Evolutionary conservation across 2,113 vertebrate genomes (phyloP).

Genomic region (Emydocephalus ijimae): DNA sequence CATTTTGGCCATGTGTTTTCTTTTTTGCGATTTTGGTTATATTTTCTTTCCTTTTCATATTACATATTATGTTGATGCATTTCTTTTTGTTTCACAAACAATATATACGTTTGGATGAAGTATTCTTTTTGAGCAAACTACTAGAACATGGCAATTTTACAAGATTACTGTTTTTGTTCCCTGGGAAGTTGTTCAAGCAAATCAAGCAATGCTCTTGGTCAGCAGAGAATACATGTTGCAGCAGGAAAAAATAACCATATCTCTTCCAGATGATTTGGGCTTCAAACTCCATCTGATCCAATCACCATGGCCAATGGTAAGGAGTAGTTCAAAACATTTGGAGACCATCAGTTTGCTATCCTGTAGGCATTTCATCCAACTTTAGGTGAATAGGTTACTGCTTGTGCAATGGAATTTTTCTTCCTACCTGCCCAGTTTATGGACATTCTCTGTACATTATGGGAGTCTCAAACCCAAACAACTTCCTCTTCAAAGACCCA

Average conservation of each 20-base stretch:
- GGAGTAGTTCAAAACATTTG: not conserved
- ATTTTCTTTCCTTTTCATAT: not conserved
- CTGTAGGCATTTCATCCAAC: not conserved
- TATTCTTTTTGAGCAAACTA: not conserved
- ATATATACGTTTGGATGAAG: not conserved
- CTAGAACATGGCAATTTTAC: not conserved
- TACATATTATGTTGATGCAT: not conserved
- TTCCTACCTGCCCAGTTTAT: not conserved
- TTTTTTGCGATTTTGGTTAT: not conserved
- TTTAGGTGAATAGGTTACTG: not conserved
- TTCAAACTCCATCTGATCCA: not conserved
- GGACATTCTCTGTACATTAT: not conserved
- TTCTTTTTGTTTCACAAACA: not conserved
- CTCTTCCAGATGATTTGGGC: not conserved
- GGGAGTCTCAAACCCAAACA: not conserved
- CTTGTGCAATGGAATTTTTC: not conserved
- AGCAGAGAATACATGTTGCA: not conserved
- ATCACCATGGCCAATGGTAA: not conserved
- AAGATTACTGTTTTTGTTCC: not conserved
- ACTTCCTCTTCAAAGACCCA: not conserved
- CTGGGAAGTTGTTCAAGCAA: not conserved
- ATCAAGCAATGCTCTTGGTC: not conserved
- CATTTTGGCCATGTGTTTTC: not conserved
- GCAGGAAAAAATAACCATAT: not conserved
- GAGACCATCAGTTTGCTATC: not conserved